Conservation (phyloP, 92 coral and sea anemone genomes). For the Desmophyllum pertusum region DNA sequence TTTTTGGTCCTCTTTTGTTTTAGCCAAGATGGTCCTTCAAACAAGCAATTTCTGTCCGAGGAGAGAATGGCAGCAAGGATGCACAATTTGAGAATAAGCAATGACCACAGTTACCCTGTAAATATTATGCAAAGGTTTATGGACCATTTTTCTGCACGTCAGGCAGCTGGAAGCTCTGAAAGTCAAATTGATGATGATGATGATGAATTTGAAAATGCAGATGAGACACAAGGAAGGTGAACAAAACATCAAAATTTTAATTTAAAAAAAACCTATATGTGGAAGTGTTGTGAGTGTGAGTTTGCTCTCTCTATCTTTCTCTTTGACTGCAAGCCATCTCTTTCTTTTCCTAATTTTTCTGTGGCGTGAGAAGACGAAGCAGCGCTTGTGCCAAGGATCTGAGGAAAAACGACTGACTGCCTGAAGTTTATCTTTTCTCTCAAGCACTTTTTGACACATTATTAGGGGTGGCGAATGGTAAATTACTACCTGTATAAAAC, state of each 20-base stretch:
- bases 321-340: too few species aligned
- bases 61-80: conserved; percentile 98
- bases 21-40: conserved; percentile 64
- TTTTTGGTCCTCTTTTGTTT: not conserved
- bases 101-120: conserved; percentile 72
- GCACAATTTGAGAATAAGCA: conserved; percentile 89
- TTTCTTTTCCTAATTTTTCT: too few species aligned
- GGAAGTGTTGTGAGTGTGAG: not conserved
- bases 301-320: too few species aligned
- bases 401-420: too few species aligned
- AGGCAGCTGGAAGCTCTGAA: conserved; percentile 4
- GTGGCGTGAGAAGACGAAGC: too few species aligned
- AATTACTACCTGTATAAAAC: too few species aligned
- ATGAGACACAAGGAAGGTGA: conserved; percentile 51
- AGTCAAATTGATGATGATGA: conserved; percentile 18
- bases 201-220: conserved; percentile 57
- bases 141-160: conserved; percentile 8
- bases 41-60: conserved; percentile 84
- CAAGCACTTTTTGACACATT: too few species aligned
- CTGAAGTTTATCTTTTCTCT: too few species aligned
- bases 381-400: too few species aligned
- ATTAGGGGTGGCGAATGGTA: not conserved
- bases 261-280: not conserved
- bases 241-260: not conserved
- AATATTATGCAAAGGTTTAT: conserved; percentile 50